These are phyloP conservation scores for Agapostemon virescens DNA, from an alignment of 2,888 invertebrate genomes.

Conservation along the genomic window DNA sequence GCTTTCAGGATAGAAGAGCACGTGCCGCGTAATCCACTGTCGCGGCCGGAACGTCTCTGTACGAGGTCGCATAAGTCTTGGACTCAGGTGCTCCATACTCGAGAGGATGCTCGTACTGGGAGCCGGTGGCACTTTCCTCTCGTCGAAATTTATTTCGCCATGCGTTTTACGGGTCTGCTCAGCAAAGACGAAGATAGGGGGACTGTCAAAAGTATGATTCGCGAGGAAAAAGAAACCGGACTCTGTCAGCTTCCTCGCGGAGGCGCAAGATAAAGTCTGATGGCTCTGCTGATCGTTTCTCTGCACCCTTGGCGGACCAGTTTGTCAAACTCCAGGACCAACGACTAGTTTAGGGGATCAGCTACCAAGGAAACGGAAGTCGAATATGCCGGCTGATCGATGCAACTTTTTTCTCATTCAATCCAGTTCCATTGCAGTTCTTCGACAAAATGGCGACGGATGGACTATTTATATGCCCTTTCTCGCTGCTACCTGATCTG, in stretches of 20 bases:
- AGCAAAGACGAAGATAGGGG: slow-evolving; percentile 19
- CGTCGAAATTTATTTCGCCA: slow-evolving; percentile 72
- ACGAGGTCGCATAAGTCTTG: slow-evolving; percentile 65
- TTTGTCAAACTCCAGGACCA: not conserved
- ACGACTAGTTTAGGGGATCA: no score
- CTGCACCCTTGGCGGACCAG: not conserved
- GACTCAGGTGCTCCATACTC: slow-evolving; percentile 73
- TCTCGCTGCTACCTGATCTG: no score
- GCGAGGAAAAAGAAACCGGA: not conserved
- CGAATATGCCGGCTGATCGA: no score
- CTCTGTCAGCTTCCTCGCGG: not conserved
- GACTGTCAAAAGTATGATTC: slow-evolving; percentile 14
- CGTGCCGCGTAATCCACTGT: slow-evolving; percentile 57
- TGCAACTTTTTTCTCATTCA: no score
- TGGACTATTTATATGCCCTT: no score
- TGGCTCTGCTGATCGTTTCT: not conserved
- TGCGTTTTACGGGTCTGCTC: slow-evolving; percentile 38
- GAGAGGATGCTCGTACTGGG: slow-evolving; percentile 68
- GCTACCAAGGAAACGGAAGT: no score
- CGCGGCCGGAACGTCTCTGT: slow-evolving; percentile 41
- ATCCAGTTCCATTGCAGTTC: no score
- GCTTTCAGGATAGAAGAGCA: slow-evolving; percentile 32
- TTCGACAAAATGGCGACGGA: no score
- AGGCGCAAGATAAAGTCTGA: not conserved
- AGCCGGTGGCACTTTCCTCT: slow-evolving; percentile 73